A percentile compares a stretch with the other conserved stretches of the same genome.
These are phyloP conservation scores for Pygocentrus nattereri DNA, from an alignment of 2,797 vertebrate species.

Conservation along the genomic window DNA sequence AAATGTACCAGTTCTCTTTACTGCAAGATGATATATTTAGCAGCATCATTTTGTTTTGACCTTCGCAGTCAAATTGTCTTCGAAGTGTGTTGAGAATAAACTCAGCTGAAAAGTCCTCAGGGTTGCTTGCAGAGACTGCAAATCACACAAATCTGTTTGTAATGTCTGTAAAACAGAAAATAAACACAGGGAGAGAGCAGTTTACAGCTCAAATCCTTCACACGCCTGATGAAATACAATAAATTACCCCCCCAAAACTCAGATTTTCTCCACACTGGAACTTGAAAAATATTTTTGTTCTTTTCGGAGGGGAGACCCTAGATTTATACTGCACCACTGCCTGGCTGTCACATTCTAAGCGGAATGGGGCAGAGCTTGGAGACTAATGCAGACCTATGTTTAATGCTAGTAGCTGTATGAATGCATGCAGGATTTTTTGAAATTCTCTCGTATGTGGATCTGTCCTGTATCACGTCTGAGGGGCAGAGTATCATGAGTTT, in stretches of 20 bases:
- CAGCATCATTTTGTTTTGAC: constrained; percentile 47
- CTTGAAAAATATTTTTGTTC: constrained; percentile 59
- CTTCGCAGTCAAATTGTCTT: constrained; percentile 39
- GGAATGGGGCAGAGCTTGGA: constrained; percentile 33
- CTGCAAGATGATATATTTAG: constrained; percentile 18
- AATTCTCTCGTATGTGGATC: constrained; percentile 22
- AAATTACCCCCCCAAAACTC: constrained; percentile 57
- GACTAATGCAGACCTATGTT: constrained; percentile 25
- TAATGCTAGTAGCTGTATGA: background rate
- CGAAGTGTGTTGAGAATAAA: constrained; percentile 43
- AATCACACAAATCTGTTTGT: constrained; percentile 64
- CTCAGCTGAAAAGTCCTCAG: constrained; percentile 51
- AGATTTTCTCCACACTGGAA: constrained; percentile 56
- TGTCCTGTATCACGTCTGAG: constrained; percentile 17
- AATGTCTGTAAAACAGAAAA: constrained; percentile 63
- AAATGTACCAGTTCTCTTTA: background rate
- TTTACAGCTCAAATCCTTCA: constrained; percentile 62
- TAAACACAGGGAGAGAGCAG: constrained; percentile 54
- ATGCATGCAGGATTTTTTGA: constrained; percentile 14
- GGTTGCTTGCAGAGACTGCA: constrained; percentile 54
- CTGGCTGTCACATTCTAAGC: constrained; percentile 46
- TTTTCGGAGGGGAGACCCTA: constrained; percentile 52
- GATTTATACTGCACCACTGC: constrained; percentile 56
- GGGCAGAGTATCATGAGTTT: constrained; percentile 24
- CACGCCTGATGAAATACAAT: constrained; percentile 59